Base-by-base conservation (phyloP, 2,113 vertebrate species). In the Cryptomyrus ogoouensis region DNA sequence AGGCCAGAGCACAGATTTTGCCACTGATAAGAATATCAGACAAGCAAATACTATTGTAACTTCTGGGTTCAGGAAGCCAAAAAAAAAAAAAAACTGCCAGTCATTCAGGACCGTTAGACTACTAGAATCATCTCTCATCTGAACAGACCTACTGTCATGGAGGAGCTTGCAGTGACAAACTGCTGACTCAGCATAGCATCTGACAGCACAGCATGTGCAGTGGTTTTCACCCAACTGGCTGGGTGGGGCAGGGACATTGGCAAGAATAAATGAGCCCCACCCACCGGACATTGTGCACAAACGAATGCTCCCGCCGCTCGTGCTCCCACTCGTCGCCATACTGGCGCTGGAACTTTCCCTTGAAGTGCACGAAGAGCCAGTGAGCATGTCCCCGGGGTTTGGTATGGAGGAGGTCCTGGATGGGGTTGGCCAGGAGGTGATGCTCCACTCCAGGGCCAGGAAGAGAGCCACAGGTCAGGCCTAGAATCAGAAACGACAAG, bases 211-310 rank as follows among this genome's bases (percentile, higher is more conserved):
- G 12, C 13, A 39, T 6, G 15, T 2, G 12, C 35, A 39, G 27
- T 39, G 70, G 31, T 5, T 24, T 24, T 24, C 6, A 58, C 56
- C 19, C 6, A 0, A 24, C 27, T 19, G 70, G 70, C 31, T 31
- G 13, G 35, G 5, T 15, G 27, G 15, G 70, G 31, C 1, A 35
- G 31, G 0, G 35, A 19, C 13, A 15, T 10, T 15, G 66, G 1
- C 27, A 27, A 35, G 13, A 74, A 27, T 1, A 9, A 70, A 13
- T 74, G 31, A 74, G 27, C 53, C 89, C 27, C 13, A 74, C 0
- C 0, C 90, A 96, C 97, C 97, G 93, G 89, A 97, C 94, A 88
- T 96, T 97, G 91, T 97, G 96, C 42, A 97, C 92, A 24, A 97
- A 97, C 90, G 94, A 70, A 13, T 95, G 95, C 91, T 96, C 95